These are phyloP conservation scores for Cryptocheilus praepositus DNA, from an alignment of 2,888 invertebrate species.

Conservation along the genomic window DNA sequence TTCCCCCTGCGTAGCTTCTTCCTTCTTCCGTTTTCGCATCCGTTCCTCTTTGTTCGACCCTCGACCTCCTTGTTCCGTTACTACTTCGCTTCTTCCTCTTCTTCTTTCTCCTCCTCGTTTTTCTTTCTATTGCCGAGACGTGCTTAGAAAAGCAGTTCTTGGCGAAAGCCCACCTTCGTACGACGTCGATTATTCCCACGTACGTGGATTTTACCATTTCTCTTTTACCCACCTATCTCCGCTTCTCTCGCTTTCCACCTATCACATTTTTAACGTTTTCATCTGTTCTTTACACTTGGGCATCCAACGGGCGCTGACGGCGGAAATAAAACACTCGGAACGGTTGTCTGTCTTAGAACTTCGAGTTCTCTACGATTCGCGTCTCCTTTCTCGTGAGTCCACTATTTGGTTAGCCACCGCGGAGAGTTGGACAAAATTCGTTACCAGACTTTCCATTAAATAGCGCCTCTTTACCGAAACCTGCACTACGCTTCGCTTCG, in stretches of 20 bases:
- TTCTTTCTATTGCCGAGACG: conserved; percentile 40
- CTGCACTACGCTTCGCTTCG: no score
- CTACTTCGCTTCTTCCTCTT: conserved; percentile 16
- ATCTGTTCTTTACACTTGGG: background rate
- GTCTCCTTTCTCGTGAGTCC: no score
- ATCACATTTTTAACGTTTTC: background rate
- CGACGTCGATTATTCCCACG: conserved; percentile 35
- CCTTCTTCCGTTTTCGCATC: conserved; percentile 9
- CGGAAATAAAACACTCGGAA: background rate
- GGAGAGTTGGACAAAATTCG: no score
- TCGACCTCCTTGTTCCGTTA: conserved; percentile 6
- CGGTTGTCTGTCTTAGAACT: no score
- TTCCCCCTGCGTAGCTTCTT: conserved; percentile 6
- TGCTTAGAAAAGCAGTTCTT: conserved; percentile 40
- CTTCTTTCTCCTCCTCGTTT: conserved; percentile 11
- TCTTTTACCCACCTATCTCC: background rate
- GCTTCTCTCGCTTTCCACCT: no score
- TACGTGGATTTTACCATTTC: conserved; percentile 11
- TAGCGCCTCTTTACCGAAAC: no score
- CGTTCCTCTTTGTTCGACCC: conserved; percentile 1
- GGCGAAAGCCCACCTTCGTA: conserved; percentile 13
- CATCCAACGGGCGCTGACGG: background rate
- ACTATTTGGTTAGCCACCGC: no score
- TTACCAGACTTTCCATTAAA: no score
- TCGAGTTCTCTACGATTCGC: no score